Percentiles rank a stretch among this genome's conserved stretches.
These are phyloP conservation scores for Deilephila porcellus DNA, from an alignment of 2,888 invertebrate species.

Conservation along the genomic window DNA sequence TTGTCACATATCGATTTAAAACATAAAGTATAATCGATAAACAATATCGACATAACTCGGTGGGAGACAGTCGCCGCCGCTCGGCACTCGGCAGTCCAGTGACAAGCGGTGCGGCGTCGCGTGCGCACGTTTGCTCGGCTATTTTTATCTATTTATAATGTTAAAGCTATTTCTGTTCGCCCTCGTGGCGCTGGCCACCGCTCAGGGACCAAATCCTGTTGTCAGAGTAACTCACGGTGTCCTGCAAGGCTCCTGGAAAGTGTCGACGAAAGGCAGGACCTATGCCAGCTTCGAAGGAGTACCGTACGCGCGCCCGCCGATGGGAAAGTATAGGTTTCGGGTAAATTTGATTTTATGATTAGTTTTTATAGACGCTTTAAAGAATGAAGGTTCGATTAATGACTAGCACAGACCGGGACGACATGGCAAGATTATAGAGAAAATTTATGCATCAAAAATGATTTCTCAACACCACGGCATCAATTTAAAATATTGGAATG, in stretches of 20 bases:
- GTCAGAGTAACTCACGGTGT: conserved; percentile 67
- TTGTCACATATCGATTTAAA: too few relatives aligned
- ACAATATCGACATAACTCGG: background rate
- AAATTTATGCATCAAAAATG: too few relatives aligned
- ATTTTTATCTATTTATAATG: conserved; percentile 29
- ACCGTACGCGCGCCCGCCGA: conserved; percentile 87
- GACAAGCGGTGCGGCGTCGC: conserved; percentile 30
- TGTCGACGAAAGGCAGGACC: conserved; percentile 67
- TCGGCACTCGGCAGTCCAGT: conserved; percentile 10
- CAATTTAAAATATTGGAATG: too few relatives aligned
- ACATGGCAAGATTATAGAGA: too few relatives aligned
- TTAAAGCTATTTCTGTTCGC: conserved; percentile 53
- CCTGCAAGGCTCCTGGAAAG: conserved; percentile 71
- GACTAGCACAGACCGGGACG: too few relatives aligned
- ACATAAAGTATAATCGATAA: background rate
- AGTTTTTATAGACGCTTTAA: too few relatives aligned
- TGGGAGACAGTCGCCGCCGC: background rate
- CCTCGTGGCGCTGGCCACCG: conserved; percentile 45
- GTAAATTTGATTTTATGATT: conserved; percentile 53
- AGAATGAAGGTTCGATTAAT: too few relatives aligned
- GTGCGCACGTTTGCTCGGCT: conserved; percentile 46
- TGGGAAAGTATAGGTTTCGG: conserved; percentile 86
- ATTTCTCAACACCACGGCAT: too few relatives aligned
- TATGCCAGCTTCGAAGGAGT: conserved; percentile 87
- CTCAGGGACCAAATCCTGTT: conserved; percentile 61